Conservation (phyloP, 2,113 vertebrate genomes). For the Actenoides lindsayi region DNA sequence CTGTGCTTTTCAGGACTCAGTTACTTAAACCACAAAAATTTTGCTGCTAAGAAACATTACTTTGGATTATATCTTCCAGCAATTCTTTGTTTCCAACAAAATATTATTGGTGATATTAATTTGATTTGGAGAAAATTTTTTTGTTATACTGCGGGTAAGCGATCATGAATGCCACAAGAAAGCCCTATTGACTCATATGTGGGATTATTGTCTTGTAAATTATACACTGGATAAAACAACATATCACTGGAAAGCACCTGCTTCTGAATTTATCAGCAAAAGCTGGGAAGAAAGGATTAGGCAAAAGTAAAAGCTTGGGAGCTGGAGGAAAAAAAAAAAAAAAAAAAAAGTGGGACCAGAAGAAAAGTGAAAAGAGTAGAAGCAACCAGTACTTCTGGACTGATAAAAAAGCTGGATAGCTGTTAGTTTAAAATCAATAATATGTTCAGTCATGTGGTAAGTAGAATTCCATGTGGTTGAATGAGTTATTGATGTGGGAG, state of each 20-base stretch:
- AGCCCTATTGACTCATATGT: fast-evolving
- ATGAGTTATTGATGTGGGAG: conserved; percentile 48
- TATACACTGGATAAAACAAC: fast-evolving
- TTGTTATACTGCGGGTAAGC: background rate
- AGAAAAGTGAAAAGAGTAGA: background rate
- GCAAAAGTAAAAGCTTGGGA: background rate
- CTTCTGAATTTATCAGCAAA: background rate
- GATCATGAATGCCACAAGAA: background rate
- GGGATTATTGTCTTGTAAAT: background rate
- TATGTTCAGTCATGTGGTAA: conserved; percentile 35
- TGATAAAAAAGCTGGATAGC: background rate
- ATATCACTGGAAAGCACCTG: fast-evolving
- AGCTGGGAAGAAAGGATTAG: background rate
- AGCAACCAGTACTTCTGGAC: background rate
- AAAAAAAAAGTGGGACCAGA: background rate
- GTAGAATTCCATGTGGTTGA: conserved; percentile 49
- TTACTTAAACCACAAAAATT: background rate
- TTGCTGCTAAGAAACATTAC: background rate
- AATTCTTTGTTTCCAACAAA: background rate
- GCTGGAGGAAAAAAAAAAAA: background rate
- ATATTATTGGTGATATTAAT: background rate
- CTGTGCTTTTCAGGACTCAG: background rate
- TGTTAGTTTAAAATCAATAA: conserved; percentile 56
- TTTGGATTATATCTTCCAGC: background rate
- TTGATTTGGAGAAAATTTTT: background rate